These are phyloP conservation scores for Anarsia innoxiella DNA, from an alignment of 2,888 invertebrate species.

Conservation along the genomic window DNA sequence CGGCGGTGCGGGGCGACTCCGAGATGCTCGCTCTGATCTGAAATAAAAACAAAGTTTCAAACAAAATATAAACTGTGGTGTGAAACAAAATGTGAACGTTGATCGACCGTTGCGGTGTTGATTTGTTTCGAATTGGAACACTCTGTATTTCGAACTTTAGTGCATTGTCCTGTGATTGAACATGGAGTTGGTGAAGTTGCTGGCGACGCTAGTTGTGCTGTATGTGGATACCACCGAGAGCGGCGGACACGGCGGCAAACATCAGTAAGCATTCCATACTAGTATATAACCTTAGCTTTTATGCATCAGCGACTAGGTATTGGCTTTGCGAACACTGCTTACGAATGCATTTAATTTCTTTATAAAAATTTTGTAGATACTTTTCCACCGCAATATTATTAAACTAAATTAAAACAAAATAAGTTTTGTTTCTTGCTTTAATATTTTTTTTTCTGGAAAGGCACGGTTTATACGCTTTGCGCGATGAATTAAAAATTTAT, in stretches of 20 bases:
- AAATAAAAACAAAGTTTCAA: conserved; percentile 42
- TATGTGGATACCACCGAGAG: conserved; percentile 47
- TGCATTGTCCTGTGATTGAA: conserved; percentile 20
- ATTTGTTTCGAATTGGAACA: conserved; percentile 29
- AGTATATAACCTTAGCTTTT: conserved; percentile 5
- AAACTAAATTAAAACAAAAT: too few species aligned
- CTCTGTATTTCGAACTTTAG: conserved; percentile 30
- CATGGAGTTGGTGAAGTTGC: conserved; percentile 52
- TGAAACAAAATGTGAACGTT: conserved; percentile 56
- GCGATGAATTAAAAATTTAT: too few species aligned
- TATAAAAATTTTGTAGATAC: too few species aligned
- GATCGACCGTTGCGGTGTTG: conserved; percentile 32
- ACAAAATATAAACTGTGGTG: conserved; percentile 41
- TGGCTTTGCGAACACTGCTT: conserved; percentile 17
- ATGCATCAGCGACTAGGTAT: not conserved
- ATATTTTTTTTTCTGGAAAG: too few species aligned
- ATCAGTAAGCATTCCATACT: conserved; percentile 48
- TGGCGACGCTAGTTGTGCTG: conserved; percentile 45
- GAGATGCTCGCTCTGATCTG: conserved; percentile 37
- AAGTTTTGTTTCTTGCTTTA: too few species aligned
- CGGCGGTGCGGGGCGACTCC: conserved; percentile 36
- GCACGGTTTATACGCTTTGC: too few species aligned
- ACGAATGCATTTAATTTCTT: not conserved
- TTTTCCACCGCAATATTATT: too few species aligned
- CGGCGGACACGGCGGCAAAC: conserved; percentile 59